Conservation (phyloP, 2,113 vertebrate species). For the Mixornis gularis region DNA sequence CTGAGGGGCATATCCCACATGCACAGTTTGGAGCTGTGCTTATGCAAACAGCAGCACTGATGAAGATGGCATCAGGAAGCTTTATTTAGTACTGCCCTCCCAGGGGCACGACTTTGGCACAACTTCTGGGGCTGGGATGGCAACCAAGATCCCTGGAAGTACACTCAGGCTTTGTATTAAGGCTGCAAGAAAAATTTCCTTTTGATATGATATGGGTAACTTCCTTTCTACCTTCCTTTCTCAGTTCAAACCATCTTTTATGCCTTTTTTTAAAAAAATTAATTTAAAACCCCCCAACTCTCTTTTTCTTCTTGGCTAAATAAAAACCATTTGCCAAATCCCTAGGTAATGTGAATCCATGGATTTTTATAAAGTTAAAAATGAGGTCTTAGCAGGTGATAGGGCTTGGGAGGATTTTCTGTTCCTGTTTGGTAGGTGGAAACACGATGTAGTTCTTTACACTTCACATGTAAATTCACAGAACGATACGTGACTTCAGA, state of each 20-base stretch:
- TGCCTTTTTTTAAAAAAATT: neutral
- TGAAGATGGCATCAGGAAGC: neutral
- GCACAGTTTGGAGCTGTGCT: neutral
- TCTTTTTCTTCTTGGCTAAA: neutral
- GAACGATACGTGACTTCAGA: rapidly evolving
- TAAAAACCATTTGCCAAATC: neutral
- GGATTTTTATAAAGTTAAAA: neutral
- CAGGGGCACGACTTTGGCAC: neutral
- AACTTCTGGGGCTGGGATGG: neutral
- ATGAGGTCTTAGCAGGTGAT: neutral
- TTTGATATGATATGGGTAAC: neutral
- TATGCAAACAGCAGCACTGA: neutral
- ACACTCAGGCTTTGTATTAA: neutral
- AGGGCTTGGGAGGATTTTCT: neutral
- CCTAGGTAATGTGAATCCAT: neutral
- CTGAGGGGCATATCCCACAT: neutral
- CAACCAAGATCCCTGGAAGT: neutral
- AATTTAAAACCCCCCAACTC: rapidly evolving
- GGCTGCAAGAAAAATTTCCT: neutral
- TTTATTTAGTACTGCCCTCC: neutral
- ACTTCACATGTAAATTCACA: neutral
- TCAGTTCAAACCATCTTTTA: neutral
- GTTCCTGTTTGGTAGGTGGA: neutral
- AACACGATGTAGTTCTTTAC: neutral
- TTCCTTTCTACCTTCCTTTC: neutral